These are phyloP conservation scores for Harpegnathos saltator DNA, from an alignment of 1,140 invertebrate genomes.

Conservation along the genomic window DNA sequence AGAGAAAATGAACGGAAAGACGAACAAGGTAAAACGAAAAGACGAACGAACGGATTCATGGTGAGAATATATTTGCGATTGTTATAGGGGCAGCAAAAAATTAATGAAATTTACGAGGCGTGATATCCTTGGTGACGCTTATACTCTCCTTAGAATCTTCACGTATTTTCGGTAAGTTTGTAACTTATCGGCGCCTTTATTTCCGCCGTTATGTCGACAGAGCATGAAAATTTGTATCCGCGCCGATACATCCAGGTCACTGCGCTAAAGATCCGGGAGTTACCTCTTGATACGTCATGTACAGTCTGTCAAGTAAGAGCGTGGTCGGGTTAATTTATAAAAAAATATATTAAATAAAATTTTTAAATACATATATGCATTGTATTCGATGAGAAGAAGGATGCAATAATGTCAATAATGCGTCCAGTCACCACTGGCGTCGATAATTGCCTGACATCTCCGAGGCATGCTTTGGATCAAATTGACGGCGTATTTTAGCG, in stretches of 20 bases:
- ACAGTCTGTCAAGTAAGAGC: conserved; percentile 1
- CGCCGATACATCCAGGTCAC: conserved; percentile 16
- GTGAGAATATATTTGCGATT: conserved; percentile 35
- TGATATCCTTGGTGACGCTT: conserved; percentile 93
- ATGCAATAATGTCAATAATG: too few relatives aligned
- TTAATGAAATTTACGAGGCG: conserved; percentile 93
- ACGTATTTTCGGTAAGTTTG: conserved; percentile 94
- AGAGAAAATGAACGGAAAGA: too few relatives aligned
- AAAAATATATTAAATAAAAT: too few relatives aligned
- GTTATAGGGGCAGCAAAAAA: conserved; percentile 90
- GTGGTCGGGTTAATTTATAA: too few relatives aligned
- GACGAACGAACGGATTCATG: background rate
- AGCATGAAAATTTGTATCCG: conserved; percentile 18
- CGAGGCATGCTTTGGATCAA: too few relatives aligned
- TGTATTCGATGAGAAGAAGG: too few relatives aligned
- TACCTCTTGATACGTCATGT: background rate
- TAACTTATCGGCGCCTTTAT: conserved; percentile 40
- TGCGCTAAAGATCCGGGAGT: too few relatives aligned
- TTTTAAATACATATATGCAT: too few relatives aligned
- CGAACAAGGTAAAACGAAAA: too few relatives aligned
- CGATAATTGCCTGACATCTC: too few relatives aligned
- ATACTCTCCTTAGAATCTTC: conserved; percentile 94
- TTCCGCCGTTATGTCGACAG: conserved; percentile 3
- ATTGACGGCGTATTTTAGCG: too few relatives aligned
- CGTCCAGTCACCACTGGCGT: too few relatives aligned